These are phyloP conservation scores for Wasmannia auropunctata DNA, from an alignment of 1,140 invertebrate species.

Conservation along the genomic window DNA sequence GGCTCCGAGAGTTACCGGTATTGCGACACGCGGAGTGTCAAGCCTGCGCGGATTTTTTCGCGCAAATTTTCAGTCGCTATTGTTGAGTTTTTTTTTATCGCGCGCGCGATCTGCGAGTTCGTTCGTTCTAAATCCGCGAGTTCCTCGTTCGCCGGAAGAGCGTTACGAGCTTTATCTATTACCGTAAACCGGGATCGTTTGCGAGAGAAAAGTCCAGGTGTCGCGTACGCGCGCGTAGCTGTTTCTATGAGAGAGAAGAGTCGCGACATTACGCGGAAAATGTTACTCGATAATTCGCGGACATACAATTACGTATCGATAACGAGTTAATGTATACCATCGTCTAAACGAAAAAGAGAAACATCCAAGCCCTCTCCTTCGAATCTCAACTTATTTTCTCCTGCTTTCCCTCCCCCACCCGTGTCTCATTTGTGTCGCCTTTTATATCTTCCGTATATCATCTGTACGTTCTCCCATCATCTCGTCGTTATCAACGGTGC, in stretches of 20 bases:
- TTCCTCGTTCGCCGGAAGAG: background rate
- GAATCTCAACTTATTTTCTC: constrained; percentile 49
- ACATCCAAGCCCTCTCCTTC: constrained; percentile 18
- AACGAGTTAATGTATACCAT: constrained; percentile 27
- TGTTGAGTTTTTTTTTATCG: constrained; percentile 5
- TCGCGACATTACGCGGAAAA: constrained; percentile 5
- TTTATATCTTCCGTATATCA: background rate
- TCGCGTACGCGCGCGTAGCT: background rate
- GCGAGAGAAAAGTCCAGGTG: constrained; percentile 33
- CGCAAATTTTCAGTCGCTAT: constrained; percentile 3
- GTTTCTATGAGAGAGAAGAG: constrained; percentile 18
- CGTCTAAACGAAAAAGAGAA: constrained; percentile 38
- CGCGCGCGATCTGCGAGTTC: background rate
- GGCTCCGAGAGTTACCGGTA: constrained; percentile 14
- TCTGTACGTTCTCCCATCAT: constrained; percentile 19
- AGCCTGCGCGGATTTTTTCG: constrained; percentile 8
- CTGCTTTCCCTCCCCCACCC: background rate
- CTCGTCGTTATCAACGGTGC: constrained; percentile 17
- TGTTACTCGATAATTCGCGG: constrained; percentile 34
- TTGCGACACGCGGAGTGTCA: constrained; percentile 9
- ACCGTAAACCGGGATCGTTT: constrained; percentile 27
- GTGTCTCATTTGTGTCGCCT: constrained; percentile 12
- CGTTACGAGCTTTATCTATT: constrained; percentile 33
- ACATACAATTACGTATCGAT: constrained; percentile 31
- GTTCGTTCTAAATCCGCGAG: background rate